A percentile compares a stretch with the other conserved stretches of the same genome.
phyloP scores from a whole-genome alignment of 1,140 invertebrate genomes.

The Leguminivora glycinivorella region DNA sequence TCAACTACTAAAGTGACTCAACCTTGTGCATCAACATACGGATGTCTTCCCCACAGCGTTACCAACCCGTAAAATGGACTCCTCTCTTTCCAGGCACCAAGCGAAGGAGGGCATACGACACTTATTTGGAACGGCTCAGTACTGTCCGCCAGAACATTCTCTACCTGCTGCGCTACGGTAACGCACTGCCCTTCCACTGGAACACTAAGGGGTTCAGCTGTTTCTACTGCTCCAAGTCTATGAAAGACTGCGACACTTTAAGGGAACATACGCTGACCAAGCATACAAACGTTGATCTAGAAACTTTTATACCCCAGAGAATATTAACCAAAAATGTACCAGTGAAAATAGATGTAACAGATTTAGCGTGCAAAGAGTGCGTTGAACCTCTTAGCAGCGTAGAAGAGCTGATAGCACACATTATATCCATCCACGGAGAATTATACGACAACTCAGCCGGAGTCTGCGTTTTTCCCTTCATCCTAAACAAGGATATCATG shows the following conservation, averaged over 20 bases:
- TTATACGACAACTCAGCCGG: conserved; percentile 41
- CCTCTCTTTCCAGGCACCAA: conserved; percentile 52
- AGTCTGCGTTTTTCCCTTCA: conserved; percentile 51
- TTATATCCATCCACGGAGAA: conserved; percentile 41
- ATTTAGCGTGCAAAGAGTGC: conserved; percentile 49
- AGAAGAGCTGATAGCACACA: conserved; percentile 48
- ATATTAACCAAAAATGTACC: conserved; percentile 58
- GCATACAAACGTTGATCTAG: conserved; percentile 44
- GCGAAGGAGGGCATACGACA: conserved; percentile 37
- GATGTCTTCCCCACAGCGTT: too few relatives aligned
- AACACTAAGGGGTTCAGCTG: conserved; percentile 52
- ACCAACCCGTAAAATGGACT: conserved; percentile 22
- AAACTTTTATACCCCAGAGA: conserved; percentile 44
- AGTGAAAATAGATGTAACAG: conserved; percentile 50
- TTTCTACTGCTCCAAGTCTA: conserved; percentile 54
- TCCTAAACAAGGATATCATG: conserved; percentile 42
- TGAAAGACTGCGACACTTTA: conserved; percentile 46
- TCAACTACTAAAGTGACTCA: too few relatives aligned
- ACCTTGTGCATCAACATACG: too few relatives aligned
- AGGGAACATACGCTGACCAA: conserved; percentile 45
- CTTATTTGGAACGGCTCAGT: conserved; percentile 41
- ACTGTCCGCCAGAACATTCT: conserved; percentile 48
- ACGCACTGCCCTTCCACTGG: conserved; percentile 54
- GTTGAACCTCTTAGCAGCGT: conserved; percentile 32
- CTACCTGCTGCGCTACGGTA: conserved; percentile 48